phyloP scores from a whole-genome alignment of 1,140 invertebrate species.

The Magallana gigas region DNA sequence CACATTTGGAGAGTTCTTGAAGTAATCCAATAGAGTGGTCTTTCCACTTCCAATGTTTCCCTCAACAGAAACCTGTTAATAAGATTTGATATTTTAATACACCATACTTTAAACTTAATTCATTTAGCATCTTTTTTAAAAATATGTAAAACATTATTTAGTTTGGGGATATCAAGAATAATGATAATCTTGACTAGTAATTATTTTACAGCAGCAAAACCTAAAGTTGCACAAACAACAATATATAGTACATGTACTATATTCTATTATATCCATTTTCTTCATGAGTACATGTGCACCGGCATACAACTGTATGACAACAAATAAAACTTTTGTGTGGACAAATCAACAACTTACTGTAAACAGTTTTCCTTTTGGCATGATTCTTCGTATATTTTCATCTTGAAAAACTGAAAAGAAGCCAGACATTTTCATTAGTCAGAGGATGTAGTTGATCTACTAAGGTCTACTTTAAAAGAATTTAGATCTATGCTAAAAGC shows the following conservation, averaged over 20 bases:
- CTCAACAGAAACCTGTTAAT: conserved; percentile 87
- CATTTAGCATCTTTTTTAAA: not conserved
- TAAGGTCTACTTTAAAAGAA: too few species aligned
- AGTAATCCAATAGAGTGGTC: conserved; percentile 93
- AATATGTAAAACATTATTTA: not conserved
- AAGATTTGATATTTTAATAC: not conserved
- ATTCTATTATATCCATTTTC: too few species aligned
- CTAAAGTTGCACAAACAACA: too few species aligned
- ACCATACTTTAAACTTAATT: not conserved
- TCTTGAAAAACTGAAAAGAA: conserved; percentile 46
- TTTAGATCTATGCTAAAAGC: too few species aligned
- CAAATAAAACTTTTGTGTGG: too few species aligned
- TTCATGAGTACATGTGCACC: too few species aligned
- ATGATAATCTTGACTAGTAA: too few species aligned
- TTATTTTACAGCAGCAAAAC: too few species aligned
- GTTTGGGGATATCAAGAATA: too few species aligned
- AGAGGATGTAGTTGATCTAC: not conserved
- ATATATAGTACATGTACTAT: too few species aligned
- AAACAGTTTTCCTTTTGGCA: conserved; percentile 45
- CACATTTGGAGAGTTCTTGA: conserved; percentile 79
- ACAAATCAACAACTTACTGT: conserved; percentile 13
- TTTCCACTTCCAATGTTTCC: conserved; percentile 97
- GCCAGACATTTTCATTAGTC: not conserved
- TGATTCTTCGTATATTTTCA: conserved; percentile 31
- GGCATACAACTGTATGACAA: too few species aligned